Evolutionary conservation across 2,797 vertebrate species (phyloP), one percentile per base, ranked within the genome.

Genomic region (Macroramphosus scolopax): DNA sequence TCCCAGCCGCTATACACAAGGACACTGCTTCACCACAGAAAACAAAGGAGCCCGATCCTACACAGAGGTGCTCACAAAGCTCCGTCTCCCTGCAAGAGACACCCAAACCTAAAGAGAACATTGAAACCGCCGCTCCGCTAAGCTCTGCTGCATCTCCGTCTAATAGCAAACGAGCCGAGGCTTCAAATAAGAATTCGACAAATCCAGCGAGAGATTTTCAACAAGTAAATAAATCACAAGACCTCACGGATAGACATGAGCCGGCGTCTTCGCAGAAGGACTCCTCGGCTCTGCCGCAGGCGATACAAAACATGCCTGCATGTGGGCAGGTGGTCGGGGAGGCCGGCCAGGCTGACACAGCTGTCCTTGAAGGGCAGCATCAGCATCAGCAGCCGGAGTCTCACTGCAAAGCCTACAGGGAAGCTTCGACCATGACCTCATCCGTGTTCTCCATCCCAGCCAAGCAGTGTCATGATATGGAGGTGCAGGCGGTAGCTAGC

Each of bases 381-480:
- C 51, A 66, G 51, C 47, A 25, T 18, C 32, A 49, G 53, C 62
- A 59, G 31, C 43, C 11, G 1, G 75, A 71, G 54, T 56, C 5
- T 26, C 25, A 38, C 17, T 70, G 79, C 24, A 91, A 76, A 67
- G 51, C 78, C 38, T 96, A 91, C 78, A 89, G 69, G 58, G 96
- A 98, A 70, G 93, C 78, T 0, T 91, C 92, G 4, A 98, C 97
- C 0, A 98, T 98, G 95, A 98, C 95, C 0, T 73, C 75, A 55
- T 83, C 88, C 4, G n/a, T 36, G 0, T 83, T 83, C 1, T 50
- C 71, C 8, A 77, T 78, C 17, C 50, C 77, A 17, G 53, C 46
- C 11, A 81, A 83, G 53, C 84, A 81, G 18, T 72, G 57, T 51
- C 89, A 87, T 15, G 94, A 98, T 46, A 93, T 90, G 4, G 96